These are phyloP conservation scores for Mus minutoides DNA, from an alignment of 2,797 vertebrate species.

Conservation along the genomic window DNA sequence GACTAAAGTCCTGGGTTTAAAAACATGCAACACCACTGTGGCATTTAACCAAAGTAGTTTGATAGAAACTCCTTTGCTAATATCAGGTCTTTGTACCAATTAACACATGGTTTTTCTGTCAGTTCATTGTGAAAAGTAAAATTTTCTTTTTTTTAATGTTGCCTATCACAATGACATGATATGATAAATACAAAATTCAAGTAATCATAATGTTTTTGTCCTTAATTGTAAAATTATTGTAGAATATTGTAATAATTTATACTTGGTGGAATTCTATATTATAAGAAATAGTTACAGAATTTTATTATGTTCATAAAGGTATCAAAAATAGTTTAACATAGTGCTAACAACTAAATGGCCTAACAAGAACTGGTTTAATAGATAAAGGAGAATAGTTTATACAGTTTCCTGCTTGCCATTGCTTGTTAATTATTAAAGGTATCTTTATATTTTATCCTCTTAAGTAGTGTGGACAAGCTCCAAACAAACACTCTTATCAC, in stretches of 20 bases:
- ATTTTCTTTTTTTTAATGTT: not conserved
- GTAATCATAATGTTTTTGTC: not conserved
- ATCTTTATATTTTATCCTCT: slow-evolving; percentile 56
- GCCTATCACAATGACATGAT: not conserved
- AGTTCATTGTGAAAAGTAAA: slow-evolving; percentile 33
- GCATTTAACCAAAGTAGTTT: not conserved
- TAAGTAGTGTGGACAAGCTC: slow-evolving; percentile 43
- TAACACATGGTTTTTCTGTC: slow-evolving; percentile 10
- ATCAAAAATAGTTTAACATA: slow-evolving; percentile 46
- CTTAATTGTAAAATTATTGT: slow-evolving; percentile 14
- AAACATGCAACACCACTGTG: not conserved
- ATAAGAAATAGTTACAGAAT: slow-evolving; percentile 35
- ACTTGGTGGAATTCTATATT: slow-evolving; percentile 1
- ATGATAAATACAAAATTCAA: slow-evolving; percentile 35
- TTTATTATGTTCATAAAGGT: slow-evolving; percentile 1
- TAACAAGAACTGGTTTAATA: slow-evolving; percentile 20
- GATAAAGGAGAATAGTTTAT: slow-evolving; percentile 60
- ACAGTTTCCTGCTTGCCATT: not conserved
- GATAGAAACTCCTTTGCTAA: slow-evolving; percentile 33
- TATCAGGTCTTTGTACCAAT: not conserved
- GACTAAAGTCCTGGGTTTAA: not conserved
- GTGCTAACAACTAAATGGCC: slow-evolving; percentile 41
- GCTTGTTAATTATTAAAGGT: slow-evolving; percentile 62
- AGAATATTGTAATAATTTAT: not conserved
- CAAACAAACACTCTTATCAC: slow-evolving; percentile 58